Evolutionary conservation across 1,140 invertebrate species (phyloP), one percentile per base, ranked within the genome.

Genomic region (Bacillus rossius): DNA sequence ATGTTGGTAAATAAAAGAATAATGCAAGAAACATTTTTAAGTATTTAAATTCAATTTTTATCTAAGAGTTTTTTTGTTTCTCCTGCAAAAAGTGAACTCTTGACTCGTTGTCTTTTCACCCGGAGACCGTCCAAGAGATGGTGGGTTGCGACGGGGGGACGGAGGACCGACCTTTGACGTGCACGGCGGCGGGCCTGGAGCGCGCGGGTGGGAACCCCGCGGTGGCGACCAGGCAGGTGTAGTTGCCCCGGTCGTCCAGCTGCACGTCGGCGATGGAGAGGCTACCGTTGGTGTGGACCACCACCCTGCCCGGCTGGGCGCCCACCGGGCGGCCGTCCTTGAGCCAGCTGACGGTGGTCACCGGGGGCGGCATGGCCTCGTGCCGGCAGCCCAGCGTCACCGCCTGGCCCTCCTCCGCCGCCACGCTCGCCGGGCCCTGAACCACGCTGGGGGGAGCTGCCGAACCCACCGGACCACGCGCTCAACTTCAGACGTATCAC

Each of bases 321-420:
- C 78, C 76, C 17, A 89, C 59, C 2, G 75, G 66, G 58, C 82
- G 79, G 4, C 81, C 81, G 68, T 91, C 85, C 67, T 88, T 89
- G 19, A 82, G 71, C 90, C 90, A 92, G n/a, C 77, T 77, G 1
- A 86, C 77, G 4, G 71, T 72, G 1, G 84, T 87, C 13, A 87
- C 73, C 2, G 84, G 83, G 47, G 79, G 78, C 23, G 80, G 75
- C 56, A 81, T 80, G 1, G 81, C 83, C 1, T 73, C 73, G 57
- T 84, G 87, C 13, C 79, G 71, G 68, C 89, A 92, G 3, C 68
- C 76, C n/a, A 92, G 72, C 0, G 76, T 74, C 0, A 79, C 82
- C 1, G 73, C 65, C n/a, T 85, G 80, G 22, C 85, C 86, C 69
- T 92, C 89, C 65, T 86, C 81, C 8, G 85, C 81, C n/a, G 68